Percentiles rank a stretch among this genome's conserved stretches.
These are phyloP conservation scores for Uropsilus gracilis DNA, from an alignment of 2,113 vertebrate species.

Conservation along the genomic window DNA sequence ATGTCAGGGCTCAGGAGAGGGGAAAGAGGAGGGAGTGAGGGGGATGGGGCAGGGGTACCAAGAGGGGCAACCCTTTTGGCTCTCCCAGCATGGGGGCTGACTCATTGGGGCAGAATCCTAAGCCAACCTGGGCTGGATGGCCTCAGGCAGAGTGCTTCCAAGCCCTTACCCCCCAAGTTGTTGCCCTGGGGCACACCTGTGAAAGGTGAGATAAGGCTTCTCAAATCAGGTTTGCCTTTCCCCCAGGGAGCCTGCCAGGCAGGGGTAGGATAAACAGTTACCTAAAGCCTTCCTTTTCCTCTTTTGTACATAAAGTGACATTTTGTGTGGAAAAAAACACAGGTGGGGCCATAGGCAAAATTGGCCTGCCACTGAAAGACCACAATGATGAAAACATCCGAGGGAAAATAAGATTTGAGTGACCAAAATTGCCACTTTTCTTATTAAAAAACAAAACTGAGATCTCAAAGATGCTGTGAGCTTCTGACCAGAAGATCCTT, in stretches of 20 bases:
- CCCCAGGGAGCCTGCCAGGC: background rate
- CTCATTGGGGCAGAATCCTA: background rate
- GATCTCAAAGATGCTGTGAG: background rate
- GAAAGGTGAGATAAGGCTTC: background rate
- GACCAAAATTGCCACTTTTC: background rate
- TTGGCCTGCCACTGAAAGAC: too few relatives aligned
- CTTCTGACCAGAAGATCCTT: background rate
- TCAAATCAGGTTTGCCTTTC: background rate
- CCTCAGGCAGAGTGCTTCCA: background rate
- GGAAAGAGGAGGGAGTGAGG: too few relatives aligned
- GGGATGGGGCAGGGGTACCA: background rate
- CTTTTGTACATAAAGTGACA: background rate
- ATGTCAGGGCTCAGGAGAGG: background rate
- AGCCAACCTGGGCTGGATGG: background rate
- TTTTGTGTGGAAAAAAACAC: background rate
- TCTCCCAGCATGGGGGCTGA: background rate
- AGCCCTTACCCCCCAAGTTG: rapidly evolving
- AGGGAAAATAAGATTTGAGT: background rate
- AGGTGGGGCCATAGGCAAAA: background rate
- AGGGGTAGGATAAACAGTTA: background rate
- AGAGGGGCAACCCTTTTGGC: background rate
- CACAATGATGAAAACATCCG: too few relatives aligned
- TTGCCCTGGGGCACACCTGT: background rate
- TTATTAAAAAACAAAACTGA: background rate
- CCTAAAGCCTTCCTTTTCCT: background rate